Base-by-base conservation (phyloP, 2,113 vertebrate genomes). In the Xiphias gladius region DNA sequence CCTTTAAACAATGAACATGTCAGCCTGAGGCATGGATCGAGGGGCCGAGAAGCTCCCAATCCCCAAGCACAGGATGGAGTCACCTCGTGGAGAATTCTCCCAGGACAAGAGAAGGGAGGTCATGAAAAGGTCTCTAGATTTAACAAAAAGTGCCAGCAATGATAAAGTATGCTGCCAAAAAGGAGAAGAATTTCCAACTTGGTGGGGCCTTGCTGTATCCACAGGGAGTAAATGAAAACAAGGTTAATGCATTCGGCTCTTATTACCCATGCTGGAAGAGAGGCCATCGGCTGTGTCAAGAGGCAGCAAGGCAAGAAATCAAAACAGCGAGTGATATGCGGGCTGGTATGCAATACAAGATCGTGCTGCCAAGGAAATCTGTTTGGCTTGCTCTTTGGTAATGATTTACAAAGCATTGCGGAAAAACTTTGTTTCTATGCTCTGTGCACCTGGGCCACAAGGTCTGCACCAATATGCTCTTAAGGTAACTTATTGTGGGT, bases 241-340 rank as follows among this genome's bases (percentile, higher is more conserved):
- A 94, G 95, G 93, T 96, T 94, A 94, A 95, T 95, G 93, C 92
- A 93, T 94, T 94, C 92, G 48, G 78, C 91, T 93, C 88, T 93
- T 91, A 95, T 95, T 94, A 94, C 89, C 92, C 80, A 90, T 73
- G 32, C 89, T 87, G 82, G 91, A 90, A 88, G 88, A 92, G 90
- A 91, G 76, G 87, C 86, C 90, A 83, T 89, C 93, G 86, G 92
- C 91, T 83, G 86, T 84, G 88, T 91, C 77, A 67, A 80, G 87
- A 88, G 74, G 85, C 93, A 83, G 79, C 80, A 48, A 88, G 90
- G 93, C 90, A 93, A 91, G 93, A 93, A 91, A 93, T 91, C 92
- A 91, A 92, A 94, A 93, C 91, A 81, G 91, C 90, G 8, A 90
- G 82, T n/a, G 79, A 86, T 83, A 71, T 52, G 87, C 73, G 26